A percentile compares a stretch with the other conserved stretches of the same genome.
Evolutionary conservation across 1,140 invertebrate genomes (phyloP).

Genomic region (Melitaea cinxia): DNA sequence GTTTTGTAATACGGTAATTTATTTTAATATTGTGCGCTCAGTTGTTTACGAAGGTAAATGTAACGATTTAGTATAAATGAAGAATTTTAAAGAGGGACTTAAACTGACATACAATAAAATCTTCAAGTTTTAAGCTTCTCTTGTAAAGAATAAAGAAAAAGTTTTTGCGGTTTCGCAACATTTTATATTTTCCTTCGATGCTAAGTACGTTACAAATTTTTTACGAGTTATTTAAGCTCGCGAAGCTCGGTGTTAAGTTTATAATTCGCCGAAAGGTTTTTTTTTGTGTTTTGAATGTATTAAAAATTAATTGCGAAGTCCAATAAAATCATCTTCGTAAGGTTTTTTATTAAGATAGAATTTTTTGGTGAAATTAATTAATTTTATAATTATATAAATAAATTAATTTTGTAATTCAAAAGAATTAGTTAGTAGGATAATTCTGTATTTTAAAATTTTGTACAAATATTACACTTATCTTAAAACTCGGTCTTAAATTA

Average conservation of each 20-base stretch:
- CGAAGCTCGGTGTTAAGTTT: slow-evolving; percentile 20
- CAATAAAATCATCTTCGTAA: neutral
- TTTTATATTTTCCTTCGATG: slow-evolving; percentile 33
- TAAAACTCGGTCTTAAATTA: too few relatives aligned
- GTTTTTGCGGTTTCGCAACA: slow-evolving; percentile 27
- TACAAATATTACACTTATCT: too few relatives aligned
- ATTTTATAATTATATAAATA: too few relatives aligned
- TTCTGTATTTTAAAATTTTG: too few relatives aligned
- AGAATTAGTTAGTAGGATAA: too few relatives aligned
- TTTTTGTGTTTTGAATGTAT: slow-evolving; percentile 2
- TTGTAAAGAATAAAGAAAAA: slow-evolving; percentile 30
- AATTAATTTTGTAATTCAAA: too few relatives aligned
- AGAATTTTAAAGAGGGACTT: slow-evolving; percentile 17
- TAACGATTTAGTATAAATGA: slow-evolving; percentile 5
- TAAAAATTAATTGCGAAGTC: neutral
- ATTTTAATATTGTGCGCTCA: neutral
- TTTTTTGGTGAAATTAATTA: too few relatives aligned
- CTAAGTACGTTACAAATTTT: slow-evolving; percentile 35
- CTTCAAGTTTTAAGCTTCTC: slow-evolving; percentile 32
- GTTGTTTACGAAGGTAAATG: neutral
- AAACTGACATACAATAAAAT: slow-evolving; percentile 31
- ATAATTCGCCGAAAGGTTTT: slow-evolving; percentile 16
- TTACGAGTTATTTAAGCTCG: slow-evolving; percentile 35
- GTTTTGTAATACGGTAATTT: too few relatives aligned
- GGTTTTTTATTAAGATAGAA: too few relatives aligned